phyloP scores from a whole-genome alignment of 2,797 vertebrate genomes.

The Molossus alvarezi region DNA sequence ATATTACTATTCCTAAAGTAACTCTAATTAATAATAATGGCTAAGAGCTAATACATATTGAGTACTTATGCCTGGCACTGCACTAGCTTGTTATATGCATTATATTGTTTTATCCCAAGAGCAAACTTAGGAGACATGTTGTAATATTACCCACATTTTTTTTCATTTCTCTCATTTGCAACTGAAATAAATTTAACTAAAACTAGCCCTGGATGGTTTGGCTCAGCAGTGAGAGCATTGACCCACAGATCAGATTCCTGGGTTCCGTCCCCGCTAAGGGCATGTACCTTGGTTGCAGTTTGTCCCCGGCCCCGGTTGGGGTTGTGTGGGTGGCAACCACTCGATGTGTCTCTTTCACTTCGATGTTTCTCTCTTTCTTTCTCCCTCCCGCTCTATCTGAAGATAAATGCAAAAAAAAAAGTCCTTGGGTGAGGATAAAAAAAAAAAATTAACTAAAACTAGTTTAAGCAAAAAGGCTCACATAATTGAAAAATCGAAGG shows the following conservation, averaged over 20 bases:
- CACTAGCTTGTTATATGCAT: constrained; percentile 15
- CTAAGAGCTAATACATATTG: not conserved
- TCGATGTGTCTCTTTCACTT: no score
- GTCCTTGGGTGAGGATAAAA: no score
- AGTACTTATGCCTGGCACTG: not conserved
- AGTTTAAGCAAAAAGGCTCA: constrained; percentile 5
- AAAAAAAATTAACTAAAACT: not conserved
- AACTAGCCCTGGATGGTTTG: not conserved
- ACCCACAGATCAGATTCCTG: no score
- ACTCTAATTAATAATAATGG: not conserved
- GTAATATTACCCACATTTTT: not conserved
- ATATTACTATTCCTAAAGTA: not conserved
- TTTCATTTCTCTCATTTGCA: constrained; percentile 17
- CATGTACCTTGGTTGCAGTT: no score
- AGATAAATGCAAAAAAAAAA: no score
- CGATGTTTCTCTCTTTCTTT: no score
- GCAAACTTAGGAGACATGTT: not conserved
- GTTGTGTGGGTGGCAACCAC: no score
- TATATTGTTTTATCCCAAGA: constrained; percentile 21
- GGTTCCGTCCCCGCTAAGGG: no score
- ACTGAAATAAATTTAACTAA: constrained; percentile 51
- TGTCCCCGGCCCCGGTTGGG: no score
- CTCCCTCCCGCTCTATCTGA: no score
- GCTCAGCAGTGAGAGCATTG: no score
- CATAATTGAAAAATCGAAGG: not conserved